Percentiles rank a stretch among this genome's conserved stretches.
phyloP scores from a whole-genome alignment of 2,113 vertebrate species.

The Zapus hudsonius region DNA sequence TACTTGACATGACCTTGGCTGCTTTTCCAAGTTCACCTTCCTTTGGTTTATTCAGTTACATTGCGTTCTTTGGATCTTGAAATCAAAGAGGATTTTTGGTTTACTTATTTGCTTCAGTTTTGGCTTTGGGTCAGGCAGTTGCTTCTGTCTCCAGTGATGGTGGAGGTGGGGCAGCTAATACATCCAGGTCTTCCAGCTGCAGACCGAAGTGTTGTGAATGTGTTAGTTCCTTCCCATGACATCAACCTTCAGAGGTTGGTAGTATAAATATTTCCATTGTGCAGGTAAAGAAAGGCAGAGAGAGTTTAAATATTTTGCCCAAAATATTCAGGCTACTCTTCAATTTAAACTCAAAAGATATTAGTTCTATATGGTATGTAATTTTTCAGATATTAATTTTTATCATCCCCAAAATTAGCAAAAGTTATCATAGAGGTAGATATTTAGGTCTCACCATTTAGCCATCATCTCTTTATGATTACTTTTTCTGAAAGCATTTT shows the following conservation, averaged over 20 bases:
- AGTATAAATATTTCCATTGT: not conserved
- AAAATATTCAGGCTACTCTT: not conserved
- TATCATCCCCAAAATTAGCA: not conserved
- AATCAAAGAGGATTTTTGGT: not conserved
- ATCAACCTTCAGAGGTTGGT: not conserved
- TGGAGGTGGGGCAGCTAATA: not conserved
- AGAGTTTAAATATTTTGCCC: not conserved
- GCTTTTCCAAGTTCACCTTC: not conserved
- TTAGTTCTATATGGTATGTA: not conserved
- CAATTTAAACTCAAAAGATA: slow-evolving; percentile 13
- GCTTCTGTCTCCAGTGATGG: not conserved
- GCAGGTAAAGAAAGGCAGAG: not conserved
- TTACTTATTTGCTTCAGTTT: not conserved
- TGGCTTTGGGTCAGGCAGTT: not conserved
- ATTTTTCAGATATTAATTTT: not conserved
- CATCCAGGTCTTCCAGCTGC: too few relatives aligned
- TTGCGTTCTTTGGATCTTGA: not conserved
- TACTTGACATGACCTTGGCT: not conserved
- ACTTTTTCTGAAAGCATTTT: not conserved
- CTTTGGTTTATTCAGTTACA: not conserved
- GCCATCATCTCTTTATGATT: not conserved
- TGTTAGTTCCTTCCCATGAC: not conserved
- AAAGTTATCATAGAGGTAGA: not conserved
- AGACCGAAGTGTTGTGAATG: not conserved
- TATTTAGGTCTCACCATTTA: not conserved